phyloP scores from a whole-genome alignment of 1,140 invertebrate genomes.

The Coboldia fuscipes region DNA sequence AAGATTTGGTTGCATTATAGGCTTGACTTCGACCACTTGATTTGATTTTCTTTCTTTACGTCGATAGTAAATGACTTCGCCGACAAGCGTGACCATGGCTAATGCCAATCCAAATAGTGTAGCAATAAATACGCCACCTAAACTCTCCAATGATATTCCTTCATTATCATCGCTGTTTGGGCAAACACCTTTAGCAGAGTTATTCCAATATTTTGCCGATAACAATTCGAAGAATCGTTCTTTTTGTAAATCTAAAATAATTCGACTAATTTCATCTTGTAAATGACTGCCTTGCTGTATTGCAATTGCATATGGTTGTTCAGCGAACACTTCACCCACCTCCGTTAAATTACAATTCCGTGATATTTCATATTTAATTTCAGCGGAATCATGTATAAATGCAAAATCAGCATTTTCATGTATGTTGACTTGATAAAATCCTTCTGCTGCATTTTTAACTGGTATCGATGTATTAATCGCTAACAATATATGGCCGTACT shows the following conservation, averaged over 20 bases:
- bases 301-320: conserved; percentile 71
- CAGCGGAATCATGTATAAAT: conserved; percentile 71
- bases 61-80: conserved; percentile 60
- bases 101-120: conserved; percentile 61
- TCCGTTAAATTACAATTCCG: conserved; percentile 67
- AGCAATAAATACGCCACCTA: conserved; percentile 77
- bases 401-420: conserved; percentile 66
- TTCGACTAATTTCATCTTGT: conserved; percentile 50
- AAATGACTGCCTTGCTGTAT: conserved; percentile 64
- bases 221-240: conserved; percentile 62
- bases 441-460: conserved; percentile 39
- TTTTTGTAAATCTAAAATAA: conserved; percentile 63
- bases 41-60: conserved; percentile 24
- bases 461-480: conserved; percentile 60
- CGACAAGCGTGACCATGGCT: conserved; percentile 58
- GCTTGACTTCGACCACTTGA: too few relatives aligned
- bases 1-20: too few relatives aligned
- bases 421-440: conserved; percentile 51
- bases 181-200: conserved; percentile 39
- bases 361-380: conserved; percentile 65
- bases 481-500: conserved; percentile 68
- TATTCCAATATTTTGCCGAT: conserved; percentile 63
- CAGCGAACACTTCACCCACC: conserved; percentile 71
- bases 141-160: conserved; percentile 68
- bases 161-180: conserved; percentile 56